Conservation (phyloP, 2,113 vertebrate genomes). For the Heliornis fulica region DNA sequence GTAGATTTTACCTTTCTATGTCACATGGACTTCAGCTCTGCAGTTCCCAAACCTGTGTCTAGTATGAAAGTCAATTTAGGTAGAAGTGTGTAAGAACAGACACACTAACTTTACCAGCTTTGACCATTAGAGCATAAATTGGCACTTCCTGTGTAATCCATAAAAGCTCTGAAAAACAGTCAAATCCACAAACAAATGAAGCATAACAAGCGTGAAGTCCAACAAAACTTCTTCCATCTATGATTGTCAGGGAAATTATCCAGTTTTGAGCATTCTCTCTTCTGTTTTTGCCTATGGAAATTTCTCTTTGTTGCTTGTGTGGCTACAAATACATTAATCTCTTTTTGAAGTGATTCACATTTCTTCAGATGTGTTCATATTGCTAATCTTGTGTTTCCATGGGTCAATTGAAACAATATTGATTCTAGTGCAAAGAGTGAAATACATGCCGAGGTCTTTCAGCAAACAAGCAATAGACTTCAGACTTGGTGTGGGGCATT, state of each 20-base stretch:
- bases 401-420: background rate
- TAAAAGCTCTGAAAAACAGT: background rate
- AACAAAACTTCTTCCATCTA: background rate
- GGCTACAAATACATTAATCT: background rate
- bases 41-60: background rate
- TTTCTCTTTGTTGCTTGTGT: background rate
- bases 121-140: background rate
- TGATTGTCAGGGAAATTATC: background rate
- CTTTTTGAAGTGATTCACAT: background rate
- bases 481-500: background rate
- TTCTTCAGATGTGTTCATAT: background rate
- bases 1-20: background rate
- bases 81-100: background rate
- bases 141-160: background rate
- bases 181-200: background rate
- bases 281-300: background rate
- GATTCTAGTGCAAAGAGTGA: background rate
- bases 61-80: background rate
- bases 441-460: background rate
- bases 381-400: background rate
- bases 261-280: background rate
- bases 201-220: background rate
- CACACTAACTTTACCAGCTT: background rate
- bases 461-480: background rate
- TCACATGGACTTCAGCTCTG: background rate